Evolutionary conservation across 2,797 vertebrate genomes (phyloP).

Genomic region (Austrolebias charrua): DNA sequence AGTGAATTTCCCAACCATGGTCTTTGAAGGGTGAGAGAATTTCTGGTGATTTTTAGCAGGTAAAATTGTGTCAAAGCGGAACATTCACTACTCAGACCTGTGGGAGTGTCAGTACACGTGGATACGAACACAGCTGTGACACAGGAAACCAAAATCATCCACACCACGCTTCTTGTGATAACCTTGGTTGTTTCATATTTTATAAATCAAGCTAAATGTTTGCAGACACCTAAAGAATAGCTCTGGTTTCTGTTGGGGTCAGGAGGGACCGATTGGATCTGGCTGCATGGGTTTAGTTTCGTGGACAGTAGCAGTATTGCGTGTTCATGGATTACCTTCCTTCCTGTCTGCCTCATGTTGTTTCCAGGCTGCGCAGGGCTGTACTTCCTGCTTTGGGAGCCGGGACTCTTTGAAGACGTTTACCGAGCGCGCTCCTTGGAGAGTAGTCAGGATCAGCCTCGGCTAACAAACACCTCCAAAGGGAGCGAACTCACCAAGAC

Average conservation of each 20-base stretch:
- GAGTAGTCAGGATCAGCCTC: conserved; percentile 68
- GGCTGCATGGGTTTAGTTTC: conserved; percentile 16
- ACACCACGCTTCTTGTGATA: conserved; percentile 42
- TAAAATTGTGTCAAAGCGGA: conserved; percentile 8
- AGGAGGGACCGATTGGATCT: conserved; percentile 36
- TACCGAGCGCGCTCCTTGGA: conserved; percentile 62
- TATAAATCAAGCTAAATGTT: conserved; percentile 59
- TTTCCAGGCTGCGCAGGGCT: conserved; percentile 70
- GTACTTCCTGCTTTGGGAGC: conserved; percentile 80
- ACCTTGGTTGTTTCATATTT: conserved; percentile 27
- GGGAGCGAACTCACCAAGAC: conserved; percentile 48
- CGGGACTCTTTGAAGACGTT: conserved; percentile 74
- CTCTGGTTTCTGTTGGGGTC: conserved; percentile 55
- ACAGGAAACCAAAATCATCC: conserved; percentile 58
- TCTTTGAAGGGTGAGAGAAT: conserved; percentile 32
- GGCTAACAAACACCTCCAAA: conserved; percentile 70
- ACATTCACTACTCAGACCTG: conserved; percentile 33
- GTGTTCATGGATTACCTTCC: conserved; percentile 82
- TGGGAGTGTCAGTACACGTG: conserved; percentile 30
- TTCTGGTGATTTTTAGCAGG: conserved; percentile 43
- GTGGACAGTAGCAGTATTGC: conserved; percentile 57
- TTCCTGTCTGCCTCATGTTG: conserved; percentile 70
- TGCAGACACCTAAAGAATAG: conserved; percentile 40
- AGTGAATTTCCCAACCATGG: conserved; percentile 46
- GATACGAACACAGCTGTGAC: conserved; percentile 22